Percentiles rank a stretch among this genome's conserved stretches.
These are phyloP conservation scores for Rhineura floridana DNA, from an alignment of 2,113 vertebrate genomes.

Conservation along the genomic window DNA sequence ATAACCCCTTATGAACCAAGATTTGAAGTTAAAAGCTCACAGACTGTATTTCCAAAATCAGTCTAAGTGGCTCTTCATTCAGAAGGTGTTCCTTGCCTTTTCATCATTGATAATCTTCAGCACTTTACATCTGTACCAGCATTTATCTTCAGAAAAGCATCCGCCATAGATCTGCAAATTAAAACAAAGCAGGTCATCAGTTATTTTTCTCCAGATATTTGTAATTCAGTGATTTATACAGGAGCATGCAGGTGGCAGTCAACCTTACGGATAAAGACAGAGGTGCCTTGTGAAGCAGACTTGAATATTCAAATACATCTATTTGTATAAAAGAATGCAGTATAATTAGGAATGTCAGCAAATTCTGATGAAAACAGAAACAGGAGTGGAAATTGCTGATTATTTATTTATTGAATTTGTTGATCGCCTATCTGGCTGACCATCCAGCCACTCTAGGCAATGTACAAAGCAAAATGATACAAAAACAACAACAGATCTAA, in stretches of 20 bases:
- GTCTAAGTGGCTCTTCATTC: neutral
- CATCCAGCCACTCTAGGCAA: too few relatives aligned
- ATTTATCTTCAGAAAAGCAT: conserved; percentile 82
- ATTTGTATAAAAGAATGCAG: neutral
- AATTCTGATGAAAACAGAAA: too few relatives aligned
- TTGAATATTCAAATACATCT: neutral
- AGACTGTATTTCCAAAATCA: neutral
- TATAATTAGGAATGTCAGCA: too few relatives aligned
- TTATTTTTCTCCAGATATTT: neutral
- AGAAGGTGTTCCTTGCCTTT: conserved; percentile 67
- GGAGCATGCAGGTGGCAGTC: neutral
- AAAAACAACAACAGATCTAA: too few relatives aligned
- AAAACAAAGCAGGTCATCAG: conserved; percentile 11
- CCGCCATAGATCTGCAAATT: conserved; percentile 78
- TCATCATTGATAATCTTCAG: conserved; percentile 72
- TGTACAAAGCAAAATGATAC: too few relatives aligned
- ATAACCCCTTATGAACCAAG: neutral
- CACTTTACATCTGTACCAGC: conserved; percentile 84
- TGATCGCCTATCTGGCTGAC: too few relatives aligned
- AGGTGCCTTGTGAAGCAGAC: neutral
- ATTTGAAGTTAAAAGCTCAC: neutral
- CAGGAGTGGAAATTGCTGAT: too few relatives aligned
- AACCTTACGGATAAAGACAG: neutral
- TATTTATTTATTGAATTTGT: too few relatives aligned
- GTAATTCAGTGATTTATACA: neutral